Evolutionary conservation across 92 coral and sea anemone genomes (phyloP).

Genomic region (Epizoanthus ramosus): DNA sequence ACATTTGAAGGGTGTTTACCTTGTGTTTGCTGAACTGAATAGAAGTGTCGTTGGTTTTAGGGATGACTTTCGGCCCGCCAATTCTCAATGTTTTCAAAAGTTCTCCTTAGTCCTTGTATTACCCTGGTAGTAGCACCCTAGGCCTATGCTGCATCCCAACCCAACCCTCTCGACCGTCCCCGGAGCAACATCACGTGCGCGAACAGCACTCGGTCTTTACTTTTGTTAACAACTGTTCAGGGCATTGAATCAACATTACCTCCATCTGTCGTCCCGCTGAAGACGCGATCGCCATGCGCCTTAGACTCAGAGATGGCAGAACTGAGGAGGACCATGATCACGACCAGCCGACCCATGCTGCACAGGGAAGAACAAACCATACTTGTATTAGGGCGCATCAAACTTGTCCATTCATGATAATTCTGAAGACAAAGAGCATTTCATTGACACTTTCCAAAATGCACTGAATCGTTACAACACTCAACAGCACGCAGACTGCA

Average conservation of each 20-base stretch:
- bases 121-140: neutral
- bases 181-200: neutral
- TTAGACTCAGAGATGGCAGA: neutral
- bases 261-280: conserved; percentile 6
- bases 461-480: neutral
- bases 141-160: neutral
- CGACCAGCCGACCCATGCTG: conserved; percentile 37
- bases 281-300: conserved; percentile 28
- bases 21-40: neutral
- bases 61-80: too few species aligned
- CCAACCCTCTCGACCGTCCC: neutral
- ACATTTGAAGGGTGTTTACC: neutral
- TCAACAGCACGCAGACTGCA: conserved; percentile 1
- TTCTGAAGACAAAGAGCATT: conserved; percentile 6
- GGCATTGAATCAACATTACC: conserved; percentile 19
- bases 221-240: neutral
- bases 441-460: neutral
- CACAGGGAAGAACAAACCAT: neutral
- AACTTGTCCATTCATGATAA: neutral
- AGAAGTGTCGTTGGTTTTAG: neutral
- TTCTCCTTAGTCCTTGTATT: neutral
- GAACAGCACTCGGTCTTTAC: neutral
- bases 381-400: neutral
- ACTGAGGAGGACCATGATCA: neutral
- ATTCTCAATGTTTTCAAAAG: neutral